These are phyloP conservation scores for Unio delphinus DNA, from an alignment of 2,888 invertebrate species.

Conservation along the genomic window DNA sequence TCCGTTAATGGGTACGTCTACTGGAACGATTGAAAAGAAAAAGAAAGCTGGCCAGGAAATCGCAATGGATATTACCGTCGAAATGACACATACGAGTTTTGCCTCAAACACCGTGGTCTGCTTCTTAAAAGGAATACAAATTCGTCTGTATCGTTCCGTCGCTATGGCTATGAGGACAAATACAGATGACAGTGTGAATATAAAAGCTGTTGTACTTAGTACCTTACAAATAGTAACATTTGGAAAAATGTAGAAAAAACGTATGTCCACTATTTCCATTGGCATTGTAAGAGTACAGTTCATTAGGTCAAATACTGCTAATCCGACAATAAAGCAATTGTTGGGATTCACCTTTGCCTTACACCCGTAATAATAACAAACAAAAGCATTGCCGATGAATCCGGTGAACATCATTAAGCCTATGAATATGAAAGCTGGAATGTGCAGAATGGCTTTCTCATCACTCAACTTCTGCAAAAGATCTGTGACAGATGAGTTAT, in stretches of 20 bases:
- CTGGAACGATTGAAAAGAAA: not conserved
- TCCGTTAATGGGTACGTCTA: no score
- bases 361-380: slow-evolving; percentile 32
- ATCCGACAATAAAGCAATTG: slow-evolving; percentile 36
- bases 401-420: slow-evolving; percentile 35
- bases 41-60: slow-evolving; percentile 18
- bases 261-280: slow-evolving; percentile 40
- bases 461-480: not conserved
- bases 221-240: slow-evolving; percentile 35
- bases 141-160: slow-evolving; percentile 25
- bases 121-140: slow-evolving; percentile 10
- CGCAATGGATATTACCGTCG: slow-evolving; percentile 5
- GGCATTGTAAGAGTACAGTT: slow-evolving; percentile 41
- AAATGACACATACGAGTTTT: slow-evolving; percentile 15
- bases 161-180: slow-evolving; percentile 37
- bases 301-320: slow-evolving; percentile 39
- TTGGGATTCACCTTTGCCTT: slow-evolving; percentile 30
- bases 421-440: slow-evolving; percentile 38
- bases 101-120: slow-evolving; percentile 17
- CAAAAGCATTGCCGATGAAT: slow-evolving; percentile 40
- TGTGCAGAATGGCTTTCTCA: slow-evolving; percentile 21
- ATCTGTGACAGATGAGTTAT: no score
- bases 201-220: slow-evolving; percentile 27
- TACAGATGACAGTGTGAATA: slow-evolving; percentile 25
- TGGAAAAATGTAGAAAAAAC: slow-evolving; percentile 31